These are phyloP conservation scores for Rhagonycha fulva DNA, from an alignment of 2,888 invertebrate species.

Conservation along the genomic window DNA sequence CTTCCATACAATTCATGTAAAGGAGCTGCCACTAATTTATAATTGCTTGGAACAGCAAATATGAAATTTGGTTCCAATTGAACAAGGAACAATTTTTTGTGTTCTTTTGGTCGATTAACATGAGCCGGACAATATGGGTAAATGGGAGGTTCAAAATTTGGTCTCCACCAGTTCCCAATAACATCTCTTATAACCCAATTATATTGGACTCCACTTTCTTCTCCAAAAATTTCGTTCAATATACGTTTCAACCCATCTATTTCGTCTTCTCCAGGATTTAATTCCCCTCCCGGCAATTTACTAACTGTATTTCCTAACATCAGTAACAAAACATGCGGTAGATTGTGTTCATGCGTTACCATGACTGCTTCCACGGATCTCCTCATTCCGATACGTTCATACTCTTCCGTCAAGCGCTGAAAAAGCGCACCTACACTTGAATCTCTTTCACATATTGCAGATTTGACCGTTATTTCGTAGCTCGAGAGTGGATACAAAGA, in stretches of 20 bases:
- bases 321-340: conserved; percentile 94
- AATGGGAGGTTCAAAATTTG: conserved; percentile 99
- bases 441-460: conserved; percentile 97
- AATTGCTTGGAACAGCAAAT: conserved; percentile 99
- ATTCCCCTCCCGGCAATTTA: conserved; percentile 97
- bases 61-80: conserved; percentile 96
- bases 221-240: conserved; percentile 89
- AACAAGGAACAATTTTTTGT: conserved; percentile 94
- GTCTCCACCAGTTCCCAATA: conserved; percentile 98
- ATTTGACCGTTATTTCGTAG: conserved; percentile 99
- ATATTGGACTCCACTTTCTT: conserved; percentile 94
- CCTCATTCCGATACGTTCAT: conserved; percentile 95
- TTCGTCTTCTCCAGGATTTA: conserved; percentile 95
- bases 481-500: conserved; percentile 86
- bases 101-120: conserved; percentile 99
- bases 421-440: conserved; percentile 98
- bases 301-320: conserved; percentile 99
- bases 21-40: conserved; percentile 98
- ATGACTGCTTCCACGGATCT: conserved; percentile 84
- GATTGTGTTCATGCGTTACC: conserved; percentile 95
- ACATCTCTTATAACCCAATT: conserved; percentile 97
- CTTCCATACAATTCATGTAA: conserved; percentile 99
- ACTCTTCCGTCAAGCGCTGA: conserved; percentile 98
- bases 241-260: conserved; percentile 95
- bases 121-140: conserved; percentile 99